Evolutionary conservation across 2,888 invertebrate species (phyloP).

Genomic region (Auanema freiburgensis): DNA sequence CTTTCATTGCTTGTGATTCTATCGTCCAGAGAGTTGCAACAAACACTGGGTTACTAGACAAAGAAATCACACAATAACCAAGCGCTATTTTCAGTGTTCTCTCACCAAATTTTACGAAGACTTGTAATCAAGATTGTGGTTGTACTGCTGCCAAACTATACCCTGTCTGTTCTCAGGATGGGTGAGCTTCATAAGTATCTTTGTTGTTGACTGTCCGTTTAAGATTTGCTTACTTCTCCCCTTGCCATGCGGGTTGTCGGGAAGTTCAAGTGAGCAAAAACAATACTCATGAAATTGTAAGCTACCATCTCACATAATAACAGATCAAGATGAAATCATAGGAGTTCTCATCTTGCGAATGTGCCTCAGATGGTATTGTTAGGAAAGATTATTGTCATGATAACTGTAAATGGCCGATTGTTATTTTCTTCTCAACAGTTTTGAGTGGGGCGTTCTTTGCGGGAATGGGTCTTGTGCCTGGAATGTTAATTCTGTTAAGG

Average conservation of each 20-base stretch:
- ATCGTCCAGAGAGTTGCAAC: slow-evolving; percentile 53
- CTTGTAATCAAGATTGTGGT: slow-evolving; percentile 64
- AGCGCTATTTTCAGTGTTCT: too few species aligned
- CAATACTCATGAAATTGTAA: slow-evolving; percentile 31
- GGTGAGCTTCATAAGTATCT: slow-evolving; percentile 28
- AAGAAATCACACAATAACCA: too few species aligned
- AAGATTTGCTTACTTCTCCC: slow-evolving; percentile 63
- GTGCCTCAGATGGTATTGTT: slow-evolving; percentile 48
- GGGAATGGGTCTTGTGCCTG: slow-evolving; percentile 55
- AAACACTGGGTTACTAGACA: slow-evolving; percentile 35
- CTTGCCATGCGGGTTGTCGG: slow-evolving; percentile 65
- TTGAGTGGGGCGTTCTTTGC: slow-evolving; percentile 56
- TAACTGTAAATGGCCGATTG: slow-evolving; percentile 47
- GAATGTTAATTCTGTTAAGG: slow-evolving; percentile 49
- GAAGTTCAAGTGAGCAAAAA: slow-evolving; percentile 41
- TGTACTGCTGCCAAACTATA: slow-evolving; percentile 63
- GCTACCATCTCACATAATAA: slow-evolving; percentile 11
- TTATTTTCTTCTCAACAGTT: slow-evolving; percentile 57
- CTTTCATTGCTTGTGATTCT: slow-evolving; percentile 60
- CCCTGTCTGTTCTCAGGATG: slow-evolving; percentile 64
- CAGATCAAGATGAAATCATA: slow-evolving; percentile 7
- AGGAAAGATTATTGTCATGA: slow-evolving; percentile 57
- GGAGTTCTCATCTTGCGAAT: slow-evolving; percentile 60
- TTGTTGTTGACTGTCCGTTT: not conserved
- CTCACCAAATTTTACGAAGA: slow-evolving; percentile 54